Percentiles rank a stretch among this genome's conserved stretches.
Evolutionary conservation across 2,113 vertebrate genomes (phyloP).

Genomic region (Podocnemis expansa): DNA sequence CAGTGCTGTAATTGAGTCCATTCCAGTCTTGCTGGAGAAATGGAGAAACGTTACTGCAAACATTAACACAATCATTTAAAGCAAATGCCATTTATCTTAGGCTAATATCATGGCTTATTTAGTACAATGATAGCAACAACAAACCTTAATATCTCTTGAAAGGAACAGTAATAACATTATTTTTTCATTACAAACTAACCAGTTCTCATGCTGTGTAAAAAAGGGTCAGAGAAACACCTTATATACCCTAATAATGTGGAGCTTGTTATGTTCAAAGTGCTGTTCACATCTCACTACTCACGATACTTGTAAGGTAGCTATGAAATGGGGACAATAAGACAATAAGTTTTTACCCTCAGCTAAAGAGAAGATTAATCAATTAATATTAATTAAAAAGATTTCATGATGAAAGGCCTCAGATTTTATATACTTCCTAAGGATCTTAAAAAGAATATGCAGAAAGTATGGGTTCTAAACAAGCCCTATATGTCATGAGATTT

Average conservation of each 20-base stretch:
- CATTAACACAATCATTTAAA: not conserved
- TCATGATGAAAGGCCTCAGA: not conserved
- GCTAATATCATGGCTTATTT: not conserved
- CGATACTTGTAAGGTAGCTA: not conserved
- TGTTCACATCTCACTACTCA: not conserved
- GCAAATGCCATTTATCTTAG: not conserved
- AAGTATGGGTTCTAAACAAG: not conserved
- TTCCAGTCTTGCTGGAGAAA: not conserved
- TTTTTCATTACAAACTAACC: not conserved
- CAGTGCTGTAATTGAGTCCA: not conserved
- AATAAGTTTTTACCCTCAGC: not conserved
- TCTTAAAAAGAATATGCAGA: not conserved
- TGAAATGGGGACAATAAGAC: not conserved
- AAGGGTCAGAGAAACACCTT: not conserved
- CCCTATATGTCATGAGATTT: not conserved
- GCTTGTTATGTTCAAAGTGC: not conserved
- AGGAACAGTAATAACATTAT: not conserved
- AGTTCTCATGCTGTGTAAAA: not conserved
- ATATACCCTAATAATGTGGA: too few relatives aligned
- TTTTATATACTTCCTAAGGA: not conserved
- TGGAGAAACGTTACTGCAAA: not conserved
- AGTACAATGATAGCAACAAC: fast-evolving
- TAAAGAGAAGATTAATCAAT: not conserved
- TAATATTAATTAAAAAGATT: not conserved
- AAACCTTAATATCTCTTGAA: not conserved